These are phyloP conservation scores for Phenganax stokvisi DNA, from an alignment of 92 coral and sea anemone genomes.

Conservation along the genomic window DNA sequence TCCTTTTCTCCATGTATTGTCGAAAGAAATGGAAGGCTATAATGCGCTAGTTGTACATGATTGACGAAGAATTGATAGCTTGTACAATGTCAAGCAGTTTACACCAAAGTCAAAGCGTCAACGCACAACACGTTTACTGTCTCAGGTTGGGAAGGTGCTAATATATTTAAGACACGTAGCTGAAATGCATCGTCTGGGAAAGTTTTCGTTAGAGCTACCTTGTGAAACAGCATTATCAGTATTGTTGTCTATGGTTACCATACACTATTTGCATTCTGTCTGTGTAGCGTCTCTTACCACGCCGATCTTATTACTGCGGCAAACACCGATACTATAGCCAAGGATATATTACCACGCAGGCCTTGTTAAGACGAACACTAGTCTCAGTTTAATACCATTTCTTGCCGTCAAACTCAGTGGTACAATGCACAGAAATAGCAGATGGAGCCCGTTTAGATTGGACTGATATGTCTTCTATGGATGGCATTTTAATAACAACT, in stretches of 20 bases:
- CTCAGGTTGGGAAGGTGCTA: slow-evolving; percentile 11
- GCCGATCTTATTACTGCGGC: background rate
- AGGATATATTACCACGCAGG: background rate
- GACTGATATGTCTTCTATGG: background rate
- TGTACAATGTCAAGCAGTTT: slow-evolving; percentile 11
- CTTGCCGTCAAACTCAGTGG: background rate
- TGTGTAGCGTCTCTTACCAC: background rate
- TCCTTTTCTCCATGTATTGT: slow-evolving; percentile 5
- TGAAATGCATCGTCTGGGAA: background rate
- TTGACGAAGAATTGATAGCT: slow-evolving; percentile 27
- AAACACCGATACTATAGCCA: background rate
- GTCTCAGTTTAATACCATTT: slow-evolving; percentile 10
- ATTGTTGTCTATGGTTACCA: slow-evolving; percentile 26
- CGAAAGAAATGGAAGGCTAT: slow-evolving; percentile 16
- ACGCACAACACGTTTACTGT: slow-evolving; percentile 4
- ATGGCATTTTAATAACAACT: background rate
- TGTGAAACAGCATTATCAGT: slow-evolving; percentile 4
- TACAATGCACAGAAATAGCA: slow-evolving; percentile 13
- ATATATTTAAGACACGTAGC: slow-evolving; percentile 16
- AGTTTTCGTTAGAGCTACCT: background rate
- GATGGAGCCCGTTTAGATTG: slow-evolving; percentile 3
- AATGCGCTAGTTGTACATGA: slow-evolving; percentile 11
- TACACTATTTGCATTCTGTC: slow-evolving; percentile 18
- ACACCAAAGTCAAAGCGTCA: slow-evolving; percentile 10
- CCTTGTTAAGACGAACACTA: background rate